Base-by-base conservation (phyloP, 2,797 vertebrate species). In the Champsocephalus gunnari region DNA sequence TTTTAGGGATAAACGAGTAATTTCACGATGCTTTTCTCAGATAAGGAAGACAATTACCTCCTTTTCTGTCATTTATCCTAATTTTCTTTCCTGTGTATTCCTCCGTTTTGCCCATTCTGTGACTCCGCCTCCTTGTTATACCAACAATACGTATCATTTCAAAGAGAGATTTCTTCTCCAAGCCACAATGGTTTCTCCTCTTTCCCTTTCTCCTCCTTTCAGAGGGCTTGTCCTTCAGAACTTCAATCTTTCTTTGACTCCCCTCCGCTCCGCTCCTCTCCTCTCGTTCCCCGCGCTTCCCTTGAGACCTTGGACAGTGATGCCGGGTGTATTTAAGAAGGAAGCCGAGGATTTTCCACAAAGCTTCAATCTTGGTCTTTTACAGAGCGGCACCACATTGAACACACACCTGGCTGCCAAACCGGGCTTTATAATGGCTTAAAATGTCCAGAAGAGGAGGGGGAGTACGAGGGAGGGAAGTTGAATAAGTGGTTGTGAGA, bases 351-450 rank as follows among this genome's bases (percentile, higher is more conserved):
- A 90, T 91, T 92, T 90, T 89, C 79, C 75, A 75, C 86, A 88
- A 88, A 88, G 85, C 88, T 90, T 84, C 86, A 89, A 86, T 90
- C 88, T 81, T 70, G 71, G 83, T 90, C 81, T 88, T 88, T 86
- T 86, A 76, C 71, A 85, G 84, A 85, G 79, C 66, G 24, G 69
- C 80, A 88, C 79, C 80, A 84, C 82, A 89, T 38, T 86, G 82
- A 87, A 82, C 86, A 88, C 85, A 88, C 81, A 80, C 66, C 76
- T 12, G 69, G 79, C 81, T 83, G 90, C 90, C 88, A 85, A 86
- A 86, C 73, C 74, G 66, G 77, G 84, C 72, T 85, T 89, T 83
- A 87, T 79, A 75, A 79, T 83, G 78, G 87, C 87, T 88, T 86
- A 83, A 76, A 75, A 83, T 77, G 82, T 86, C 79, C 81, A 79